Base-by-base conservation (phyloP, 2,888 invertebrate genomes). In the Brassicogethes aeneus region DNA sequence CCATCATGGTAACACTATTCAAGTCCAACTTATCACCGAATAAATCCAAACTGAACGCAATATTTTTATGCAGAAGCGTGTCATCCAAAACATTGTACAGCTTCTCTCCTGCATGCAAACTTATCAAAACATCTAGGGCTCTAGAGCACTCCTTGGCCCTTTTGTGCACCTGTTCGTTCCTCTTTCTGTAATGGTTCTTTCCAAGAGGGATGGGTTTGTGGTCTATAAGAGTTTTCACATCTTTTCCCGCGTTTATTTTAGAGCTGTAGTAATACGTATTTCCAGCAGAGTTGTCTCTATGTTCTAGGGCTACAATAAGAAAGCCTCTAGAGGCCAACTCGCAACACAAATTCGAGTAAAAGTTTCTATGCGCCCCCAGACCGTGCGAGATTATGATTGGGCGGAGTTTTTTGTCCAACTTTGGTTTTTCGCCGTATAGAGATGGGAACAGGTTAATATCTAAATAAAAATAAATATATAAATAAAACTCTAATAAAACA, bases 281-380 rank as follows among this genome's bases (percentile, higher is more conserved):
- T 44, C 69, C 67, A 2, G 70, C 66, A 8, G 73, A 71, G 41
- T 61, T 53, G 45, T 68, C 69, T 40, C 75, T 75, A 63, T 82
- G 81, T 60, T 82, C 81, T 13, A 80, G 54, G n/a, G 75, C 74
- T 2, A 75, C 77, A 1, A 82, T 78, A 7, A 82, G 61, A 59
- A 73, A 80, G 2, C 82, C 82, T 52, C 76, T 71, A 2, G 79
- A 79, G 1, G 82, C 80, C 40, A 82, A 57, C 51, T 82, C 80
- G 34, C 70, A 64, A 55, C 77, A 77, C 34, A 76, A 68, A 2
- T 74, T 70, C 16, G 76, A 74, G 56, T 79, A 78, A n/a, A 77
- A 68, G 40, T 75, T 76, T 46, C 80, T 62, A 51, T 71, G 72
- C 1, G 75, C 78, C 1, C 78, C 78, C 16, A 80, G 68, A 1